Conservation (phyloP, 1,140 invertebrate genomes). For the Liolophura sinensis region DNA sequence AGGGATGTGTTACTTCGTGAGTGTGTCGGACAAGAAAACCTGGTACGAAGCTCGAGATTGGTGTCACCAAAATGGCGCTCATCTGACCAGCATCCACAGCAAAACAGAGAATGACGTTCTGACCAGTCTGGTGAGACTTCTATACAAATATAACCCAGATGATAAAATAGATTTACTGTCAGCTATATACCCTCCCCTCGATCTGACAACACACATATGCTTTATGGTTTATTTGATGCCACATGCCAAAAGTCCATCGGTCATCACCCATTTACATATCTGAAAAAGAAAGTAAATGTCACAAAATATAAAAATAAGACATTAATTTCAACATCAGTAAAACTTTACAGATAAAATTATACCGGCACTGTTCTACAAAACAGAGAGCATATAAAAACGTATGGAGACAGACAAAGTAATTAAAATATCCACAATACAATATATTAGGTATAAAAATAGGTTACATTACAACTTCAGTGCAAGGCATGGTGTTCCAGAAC, state of each 20-base stretch:
- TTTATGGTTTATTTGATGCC: conserved; percentile 15
- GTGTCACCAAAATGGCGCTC: conserved; percentile 29
- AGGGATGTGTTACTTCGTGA: conserved; percentile 28
- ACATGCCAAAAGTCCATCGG: conserved; percentile 2
- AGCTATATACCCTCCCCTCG: background rate
- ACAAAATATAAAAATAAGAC: no score
- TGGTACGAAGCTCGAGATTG: conserved; percentile 32
- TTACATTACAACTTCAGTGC: no score
- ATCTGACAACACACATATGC: background rate
- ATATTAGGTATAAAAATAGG: no score
- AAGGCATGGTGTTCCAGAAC: background rate
- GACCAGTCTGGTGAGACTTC: conserved; percentile 22
- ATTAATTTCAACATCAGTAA: no score
- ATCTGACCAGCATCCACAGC: conserved; percentile 31
- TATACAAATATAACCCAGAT: background rate
- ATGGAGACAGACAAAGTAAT: no score
- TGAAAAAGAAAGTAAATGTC: background rate
- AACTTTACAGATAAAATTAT: no score
- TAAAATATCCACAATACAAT: no score
- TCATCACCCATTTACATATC: background rate
- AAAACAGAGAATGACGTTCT: conserved; percentile 27
- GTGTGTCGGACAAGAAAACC: conserved; percentile 26
- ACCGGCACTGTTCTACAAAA: no score
- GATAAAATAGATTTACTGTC: background rate
- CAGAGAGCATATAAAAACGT: no score